These are phyloP conservation scores for Piprites chloris DNA, from an alignment of 2,113 vertebrate species.

Conservation along the genomic window DNA sequence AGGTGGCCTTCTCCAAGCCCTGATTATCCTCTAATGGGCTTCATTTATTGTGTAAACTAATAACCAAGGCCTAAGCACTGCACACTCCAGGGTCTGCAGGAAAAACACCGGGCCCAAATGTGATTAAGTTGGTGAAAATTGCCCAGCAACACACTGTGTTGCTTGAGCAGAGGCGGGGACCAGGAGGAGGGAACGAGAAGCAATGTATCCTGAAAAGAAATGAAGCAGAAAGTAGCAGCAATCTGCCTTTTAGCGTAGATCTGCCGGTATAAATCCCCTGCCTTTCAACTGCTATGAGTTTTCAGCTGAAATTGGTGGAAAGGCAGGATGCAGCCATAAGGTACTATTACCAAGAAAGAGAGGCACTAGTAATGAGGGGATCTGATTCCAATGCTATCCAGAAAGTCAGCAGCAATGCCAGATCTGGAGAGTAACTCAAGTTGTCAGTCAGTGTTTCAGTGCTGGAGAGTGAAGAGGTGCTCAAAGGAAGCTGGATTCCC, in stretches of 20 bases:
- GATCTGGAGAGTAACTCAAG: neutral
- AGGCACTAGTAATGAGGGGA: neutral
- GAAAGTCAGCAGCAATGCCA: neutral
- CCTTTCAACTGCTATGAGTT: neutral
- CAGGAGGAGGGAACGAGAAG: neutral
- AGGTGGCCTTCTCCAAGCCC: constrained; percentile 48
- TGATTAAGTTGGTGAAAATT: constrained; percentile 48
- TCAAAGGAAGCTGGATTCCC: neutral
- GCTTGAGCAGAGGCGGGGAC: neutral
- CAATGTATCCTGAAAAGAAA: constrained; percentile 1
- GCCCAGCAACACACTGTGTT: neutral
- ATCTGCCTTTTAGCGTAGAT: neutral
- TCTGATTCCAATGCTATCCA: neutral
- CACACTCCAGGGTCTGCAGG: constrained; percentile 6
- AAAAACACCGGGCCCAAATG: constrained; percentile 44
- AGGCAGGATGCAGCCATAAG: neutral
- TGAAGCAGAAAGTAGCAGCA: neutral
- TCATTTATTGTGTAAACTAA: constrained; percentile 69
- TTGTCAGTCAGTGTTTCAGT: neutral
- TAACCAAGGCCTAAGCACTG: neutral
- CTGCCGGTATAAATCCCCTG: neutral
- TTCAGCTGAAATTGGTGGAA: neutral
- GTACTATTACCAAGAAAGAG: neutral
- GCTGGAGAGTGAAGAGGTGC: neutral
- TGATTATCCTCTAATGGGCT: constrained; percentile 66